phyloP scores from a whole-genome alignment of 2,113 vertebrate genomes.

The Phrynosoma platyrhinos region DNA sequence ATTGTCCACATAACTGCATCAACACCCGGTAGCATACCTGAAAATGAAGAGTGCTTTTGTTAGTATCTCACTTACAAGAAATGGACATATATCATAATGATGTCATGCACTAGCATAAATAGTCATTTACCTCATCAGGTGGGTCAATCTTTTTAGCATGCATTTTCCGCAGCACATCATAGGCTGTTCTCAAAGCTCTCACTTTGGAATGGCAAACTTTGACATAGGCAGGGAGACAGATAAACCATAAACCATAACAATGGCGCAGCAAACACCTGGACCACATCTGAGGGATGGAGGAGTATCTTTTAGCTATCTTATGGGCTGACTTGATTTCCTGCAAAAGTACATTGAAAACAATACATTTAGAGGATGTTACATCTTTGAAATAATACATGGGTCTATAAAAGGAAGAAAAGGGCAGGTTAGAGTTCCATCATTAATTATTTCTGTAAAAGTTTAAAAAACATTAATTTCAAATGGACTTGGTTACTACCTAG shows the following conservation, averaged over 20 bases:
- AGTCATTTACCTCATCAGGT: constrained; percentile 89
- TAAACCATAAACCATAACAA: constrained; percentile 97
- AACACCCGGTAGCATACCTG: constrained; percentile 97
- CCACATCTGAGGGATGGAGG: constrained; percentile 98
- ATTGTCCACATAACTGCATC: constrained; percentile 97
- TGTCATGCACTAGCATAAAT: fast-evolving
- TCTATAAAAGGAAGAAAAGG: not conserved
- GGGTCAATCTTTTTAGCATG: constrained; percentile 95
- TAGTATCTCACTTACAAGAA: not conserved
- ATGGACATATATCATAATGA: too few species aligned
- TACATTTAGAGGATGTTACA: not conserved
- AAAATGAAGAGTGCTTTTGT: fast-evolving
- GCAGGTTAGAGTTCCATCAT: not conserved
- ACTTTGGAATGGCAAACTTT: constrained; percentile 94
- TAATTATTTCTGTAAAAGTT: not conserved
- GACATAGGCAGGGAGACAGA: constrained; percentile 94
- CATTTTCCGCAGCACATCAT: constrained; percentile 95
- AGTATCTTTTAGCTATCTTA: constrained; percentile 93
- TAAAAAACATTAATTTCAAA: not conserved
- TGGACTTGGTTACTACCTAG: not conserved
- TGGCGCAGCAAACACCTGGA: constrained; percentile 94
- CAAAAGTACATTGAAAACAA: constrained; percentile 20
- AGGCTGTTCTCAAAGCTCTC: constrained; percentile 91
- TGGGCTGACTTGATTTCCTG: constrained; percentile 97
- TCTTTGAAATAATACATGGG: not conserved